phyloP scores from a whole-genome alignment of 2,888 invertebrate genomes.

The Cosmia trapezina region DNA sequence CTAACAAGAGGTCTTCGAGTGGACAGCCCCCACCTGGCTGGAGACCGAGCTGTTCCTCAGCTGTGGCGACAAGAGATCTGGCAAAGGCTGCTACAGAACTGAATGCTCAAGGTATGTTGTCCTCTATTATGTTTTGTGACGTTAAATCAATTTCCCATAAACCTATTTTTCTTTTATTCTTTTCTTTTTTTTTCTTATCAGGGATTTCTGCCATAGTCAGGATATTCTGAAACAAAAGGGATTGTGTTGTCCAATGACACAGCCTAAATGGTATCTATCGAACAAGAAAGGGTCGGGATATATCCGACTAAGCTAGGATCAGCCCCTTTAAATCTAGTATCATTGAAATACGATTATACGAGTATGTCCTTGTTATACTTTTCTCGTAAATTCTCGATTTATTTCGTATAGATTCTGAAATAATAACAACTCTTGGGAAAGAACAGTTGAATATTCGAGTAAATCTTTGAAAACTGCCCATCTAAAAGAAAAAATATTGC shows the following conservation, averaged over 20 bases:
- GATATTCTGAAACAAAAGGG: conserved; percentile 24
- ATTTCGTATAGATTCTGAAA: conserved; percentile 21
- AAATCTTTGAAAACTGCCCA: conserved; percentile 31
- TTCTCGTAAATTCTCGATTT: conserved; percentile 33
- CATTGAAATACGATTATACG: conserved; percentile 51
- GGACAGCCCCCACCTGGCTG: conserved; percentile 90
- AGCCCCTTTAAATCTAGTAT: conserved; percentile 44
- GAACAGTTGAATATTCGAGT: conserved; percentile 3
- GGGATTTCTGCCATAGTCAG: background rate
- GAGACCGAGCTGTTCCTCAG: conserved; percentile 91
- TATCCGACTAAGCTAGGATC: conserved; percentile 46
- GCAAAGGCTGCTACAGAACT: conserved; percentile 92
- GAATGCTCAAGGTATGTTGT: conserved; percentile 92
- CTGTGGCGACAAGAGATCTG: conserved; percentile 90
- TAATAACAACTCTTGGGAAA: conserved; percentile 28
- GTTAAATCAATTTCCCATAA: conserved; percentile 1
- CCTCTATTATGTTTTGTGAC: background rate
- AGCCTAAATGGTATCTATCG: conserved; percentile 36
- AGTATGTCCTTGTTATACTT: conserved; percentile 30
- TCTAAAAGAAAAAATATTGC: conserved; percentile 24
- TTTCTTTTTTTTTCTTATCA: background rate
- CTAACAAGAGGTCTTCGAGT: conserved; percentile 86
- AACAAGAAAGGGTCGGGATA: conserved; percentile 32
- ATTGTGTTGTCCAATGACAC: conserved; percentile 47
- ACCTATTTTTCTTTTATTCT: no score